phyloP scores from a whole-genome alignment of 2,113 vertebrate species.

The Sylvicapra grimmia region DNA sequence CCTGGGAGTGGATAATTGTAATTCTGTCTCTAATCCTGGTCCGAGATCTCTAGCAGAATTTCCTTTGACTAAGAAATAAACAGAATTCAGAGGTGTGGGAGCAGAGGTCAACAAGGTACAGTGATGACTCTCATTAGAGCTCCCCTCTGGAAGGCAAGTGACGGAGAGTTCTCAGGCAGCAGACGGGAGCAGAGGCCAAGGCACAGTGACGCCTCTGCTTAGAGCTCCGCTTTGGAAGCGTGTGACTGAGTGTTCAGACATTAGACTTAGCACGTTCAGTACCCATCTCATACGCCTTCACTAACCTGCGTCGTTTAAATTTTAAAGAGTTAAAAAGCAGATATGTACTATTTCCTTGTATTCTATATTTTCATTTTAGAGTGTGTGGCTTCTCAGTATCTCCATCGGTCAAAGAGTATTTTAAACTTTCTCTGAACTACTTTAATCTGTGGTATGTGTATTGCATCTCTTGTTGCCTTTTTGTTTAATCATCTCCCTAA shows the following conservation, averaged over 20 bases:
- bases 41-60: neutral
- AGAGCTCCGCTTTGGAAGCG: neutral
- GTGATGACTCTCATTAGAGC: neutral
- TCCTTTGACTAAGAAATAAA: neutral
- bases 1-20: neutral
- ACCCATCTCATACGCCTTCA: neutral
- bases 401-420: neutral
- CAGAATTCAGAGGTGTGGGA: neutral
- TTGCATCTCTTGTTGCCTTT: slow-evolving; percentile 26
- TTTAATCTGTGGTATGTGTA: neutral
- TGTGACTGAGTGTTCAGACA: neutral
- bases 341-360: neutral
- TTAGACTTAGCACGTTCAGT: neutral
- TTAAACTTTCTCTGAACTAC: slow-evolving; percentile 30
- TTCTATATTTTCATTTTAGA: neutral
- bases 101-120: neutral
- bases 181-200: neutral
- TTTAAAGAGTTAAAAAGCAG: neutral
- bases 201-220: neutral
- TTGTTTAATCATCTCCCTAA: slow-evolving; percentile 39
- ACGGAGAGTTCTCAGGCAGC: neutral
- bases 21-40: neutral
- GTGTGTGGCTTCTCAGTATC: neutral
- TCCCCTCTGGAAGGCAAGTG: neutral
- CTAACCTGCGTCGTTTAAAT: neutral